These are phyloP conservation scores for Cettia cetti DNA, from an alignment of 2,113 vertebrate species.

Conservation along the genomic window DNA sequence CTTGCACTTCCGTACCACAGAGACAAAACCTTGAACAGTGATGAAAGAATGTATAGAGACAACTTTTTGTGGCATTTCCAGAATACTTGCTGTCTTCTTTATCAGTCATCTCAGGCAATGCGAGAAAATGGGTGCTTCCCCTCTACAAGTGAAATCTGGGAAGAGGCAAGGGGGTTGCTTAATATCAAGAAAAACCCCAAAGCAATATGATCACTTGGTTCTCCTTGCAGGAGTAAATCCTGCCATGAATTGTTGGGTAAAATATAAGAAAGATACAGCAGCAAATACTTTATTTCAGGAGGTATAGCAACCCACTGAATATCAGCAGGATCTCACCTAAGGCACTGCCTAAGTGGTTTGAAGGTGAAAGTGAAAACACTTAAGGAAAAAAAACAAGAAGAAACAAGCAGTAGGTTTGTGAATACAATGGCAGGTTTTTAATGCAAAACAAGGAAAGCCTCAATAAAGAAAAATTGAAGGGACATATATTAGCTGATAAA, in stretches of 20 bases:
- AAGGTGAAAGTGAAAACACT: neutral
- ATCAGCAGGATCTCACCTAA: neutral
- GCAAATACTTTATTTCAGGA: neutral
- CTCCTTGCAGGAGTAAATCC: neutral
- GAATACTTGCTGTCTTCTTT: neutral
- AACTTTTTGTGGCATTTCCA: neutral
- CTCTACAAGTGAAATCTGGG: neutral
- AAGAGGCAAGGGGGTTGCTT: neutral
- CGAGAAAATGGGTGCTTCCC: neutral
- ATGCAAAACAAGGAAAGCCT: neutral
- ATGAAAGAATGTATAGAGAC: neutral
- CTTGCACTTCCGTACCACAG: neutral
- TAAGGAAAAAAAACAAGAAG: neutral
- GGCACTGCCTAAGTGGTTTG: neutral
- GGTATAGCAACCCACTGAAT: neutral
- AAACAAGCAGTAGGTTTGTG: neutral
- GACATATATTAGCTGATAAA: neutral
- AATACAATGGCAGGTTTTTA: neutral
- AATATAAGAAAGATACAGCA: neutral
- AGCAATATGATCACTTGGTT: neutral
- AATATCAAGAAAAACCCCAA: neutral
- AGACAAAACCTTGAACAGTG: neutral
- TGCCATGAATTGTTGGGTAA: neutral
- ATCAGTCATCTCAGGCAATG: neutral
- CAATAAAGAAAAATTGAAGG: neutral